Evolutionary conservation across 1,140 invertebrate genomes (phyloP).

Genomic region (Meloidogyne chitwoodi): DNA sequence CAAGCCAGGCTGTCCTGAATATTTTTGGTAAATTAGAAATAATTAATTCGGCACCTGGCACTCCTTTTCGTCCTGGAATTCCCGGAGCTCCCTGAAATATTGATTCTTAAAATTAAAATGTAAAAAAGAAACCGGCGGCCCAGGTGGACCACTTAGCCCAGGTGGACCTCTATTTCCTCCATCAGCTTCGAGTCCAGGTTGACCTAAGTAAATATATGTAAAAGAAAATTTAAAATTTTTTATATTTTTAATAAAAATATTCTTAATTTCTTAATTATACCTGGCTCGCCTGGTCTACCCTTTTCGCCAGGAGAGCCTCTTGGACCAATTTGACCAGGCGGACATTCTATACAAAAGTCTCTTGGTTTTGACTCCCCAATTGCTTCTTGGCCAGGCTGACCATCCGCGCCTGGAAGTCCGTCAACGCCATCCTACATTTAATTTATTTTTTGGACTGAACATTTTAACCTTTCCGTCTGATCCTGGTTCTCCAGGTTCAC

Average conservation of each 20-base stretch:
- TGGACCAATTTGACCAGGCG: conserved; percentile 37
- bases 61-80: conserved; percentile 17
- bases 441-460: neutral
- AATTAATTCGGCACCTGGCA: conserved; percentile 8
- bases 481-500: conserved; percentile 30
- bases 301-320: conserved; percentile 31
- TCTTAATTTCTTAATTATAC: neutral
- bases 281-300: conserved; percentile 18
- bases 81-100: conserved; percentile 26
- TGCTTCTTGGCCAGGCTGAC: conserved; percentile 37
- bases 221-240: too few species aligned
- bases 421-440: conserved; percentile 20
- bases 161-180: conserved; percentile 1
- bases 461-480: conserved; percentile 28
- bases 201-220: neutral
- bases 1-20: neutral
- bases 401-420: conserved; percentile 32
- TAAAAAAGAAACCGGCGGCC: conserved; percentile 7
- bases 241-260: neutral
- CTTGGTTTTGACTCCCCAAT: conserved; percentile 9
- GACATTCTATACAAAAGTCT: conserved; percentile 51
- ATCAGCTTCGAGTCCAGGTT: conserved; percentile 20
- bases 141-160: conserved; percentile 4
- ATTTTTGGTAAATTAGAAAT: neutral
- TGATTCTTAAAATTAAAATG: neutral